These are phyloP conservation scores for Paelopatides confundens DNA, from an alignment of 53 echinoderm and acorn worm species.

Conservation along the genomic window DNA sequence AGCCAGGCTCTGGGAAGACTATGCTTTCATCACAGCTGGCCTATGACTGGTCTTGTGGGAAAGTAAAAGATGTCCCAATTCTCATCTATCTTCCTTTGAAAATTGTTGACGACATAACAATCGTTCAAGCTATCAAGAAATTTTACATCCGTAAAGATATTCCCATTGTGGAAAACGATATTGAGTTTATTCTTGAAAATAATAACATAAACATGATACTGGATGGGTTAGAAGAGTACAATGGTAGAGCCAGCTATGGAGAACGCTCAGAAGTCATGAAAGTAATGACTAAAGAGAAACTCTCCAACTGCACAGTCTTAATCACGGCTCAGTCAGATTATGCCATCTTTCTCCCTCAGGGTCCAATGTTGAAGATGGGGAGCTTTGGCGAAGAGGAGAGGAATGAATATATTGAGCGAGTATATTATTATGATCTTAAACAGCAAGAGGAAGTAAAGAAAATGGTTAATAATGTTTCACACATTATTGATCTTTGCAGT, in stretches of 20 bases:
- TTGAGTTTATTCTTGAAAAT: neutral
- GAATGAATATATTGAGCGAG: conserved; percentile 6
- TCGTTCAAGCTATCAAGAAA: conserved; percentile 1
- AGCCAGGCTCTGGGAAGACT: neutral
- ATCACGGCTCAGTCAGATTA: neutral
- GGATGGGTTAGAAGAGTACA: conserved; percentile 11
- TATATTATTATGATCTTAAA: neutral
- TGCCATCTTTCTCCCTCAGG: neutral
- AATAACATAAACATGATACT: neutral
- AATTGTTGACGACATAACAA: conserved; percentile 6
- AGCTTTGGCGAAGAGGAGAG: conserved; percentile 2
- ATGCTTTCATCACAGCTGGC: neutral
- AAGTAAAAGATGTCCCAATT: neutral
- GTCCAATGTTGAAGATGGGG: neutral
- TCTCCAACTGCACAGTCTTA: neutral
- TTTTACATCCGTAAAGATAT: neutral
- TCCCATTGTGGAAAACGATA: neutral
- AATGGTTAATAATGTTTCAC: neutral
- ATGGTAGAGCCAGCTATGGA: neutral
- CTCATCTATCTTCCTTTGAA: conserved; percentile 4
- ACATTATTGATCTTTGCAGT: neutral
- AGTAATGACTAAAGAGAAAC: neutral
- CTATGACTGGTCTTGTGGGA: conserved; percentile 8
- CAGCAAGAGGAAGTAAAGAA: conserved; percentile 11
- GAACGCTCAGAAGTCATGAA: neutral